Evolutionary conservation across 2,113 vertebrate genomes (phyloP).

Genomic region (Malurus cyaneus): DNA sequence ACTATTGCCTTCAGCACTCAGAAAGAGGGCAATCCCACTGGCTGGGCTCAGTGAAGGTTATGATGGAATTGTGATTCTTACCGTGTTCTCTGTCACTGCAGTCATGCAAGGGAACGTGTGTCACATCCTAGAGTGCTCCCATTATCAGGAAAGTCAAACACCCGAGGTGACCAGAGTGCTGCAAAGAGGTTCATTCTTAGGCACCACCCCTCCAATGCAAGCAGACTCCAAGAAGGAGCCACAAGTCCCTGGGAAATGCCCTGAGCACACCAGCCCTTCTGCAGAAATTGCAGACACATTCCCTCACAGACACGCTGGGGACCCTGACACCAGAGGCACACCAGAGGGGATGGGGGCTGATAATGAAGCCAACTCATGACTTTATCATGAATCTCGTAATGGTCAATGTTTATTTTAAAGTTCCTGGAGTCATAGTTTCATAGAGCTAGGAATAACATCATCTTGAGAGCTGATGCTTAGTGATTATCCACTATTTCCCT

Average conservation of each 20-base stretch:
- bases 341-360: background rate
- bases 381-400: background rate
- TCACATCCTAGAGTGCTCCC: background rate
- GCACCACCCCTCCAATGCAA: background rate
- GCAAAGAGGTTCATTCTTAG: background rate
- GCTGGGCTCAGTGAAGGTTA: background rate
- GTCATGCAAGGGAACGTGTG: accelerated
- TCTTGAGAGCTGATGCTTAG: background rate
- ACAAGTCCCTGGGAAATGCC: background rate
- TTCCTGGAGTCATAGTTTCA: background rate
- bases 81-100: accelerated
- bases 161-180: background rate
- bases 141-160: background rate
- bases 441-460: background rate
- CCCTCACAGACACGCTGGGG: background rate
- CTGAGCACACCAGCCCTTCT: background rate
- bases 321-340: background rate
- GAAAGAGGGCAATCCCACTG: background rate
- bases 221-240: background rate
- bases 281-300: background rate
- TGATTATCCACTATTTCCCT: background rate
- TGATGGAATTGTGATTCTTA: background rate
- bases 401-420: slow-evolving; percentile 8
- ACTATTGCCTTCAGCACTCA: background rate
- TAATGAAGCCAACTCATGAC: background rate